Conservation (phyloP, 2,888 invertebrate species). For the Heliconius cydno region DNA sequence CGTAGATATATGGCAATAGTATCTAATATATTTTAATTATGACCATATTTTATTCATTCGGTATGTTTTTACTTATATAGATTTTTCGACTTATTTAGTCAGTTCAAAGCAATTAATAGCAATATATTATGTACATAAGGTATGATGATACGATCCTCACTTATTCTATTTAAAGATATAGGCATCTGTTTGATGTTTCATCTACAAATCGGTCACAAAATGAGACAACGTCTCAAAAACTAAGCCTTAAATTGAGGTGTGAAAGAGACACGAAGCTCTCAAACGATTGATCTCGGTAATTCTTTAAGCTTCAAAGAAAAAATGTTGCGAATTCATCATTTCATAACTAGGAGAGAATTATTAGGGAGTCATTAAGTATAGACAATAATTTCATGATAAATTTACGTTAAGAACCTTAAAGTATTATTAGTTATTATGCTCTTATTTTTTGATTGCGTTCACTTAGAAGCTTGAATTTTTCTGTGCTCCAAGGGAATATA, state of each 20-base stretch:
- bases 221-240: conserved; percentile 47
- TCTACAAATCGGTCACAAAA: conserved; percentile 45
- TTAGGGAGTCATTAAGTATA: conserved; percentile 32
- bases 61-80: too few species aligned
- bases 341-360: conserved; percentile 67
- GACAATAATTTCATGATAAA: neutral
- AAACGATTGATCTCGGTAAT: conserved; percentile 80
- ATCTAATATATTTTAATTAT: too few species aligned
- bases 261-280: conserved; percentile 63
- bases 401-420: neutral
- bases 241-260: conserved; percentile 50
- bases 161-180: conserved; percentile 52
- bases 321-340: conserved; percentile 78
- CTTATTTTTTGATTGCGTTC: too few species aligned
- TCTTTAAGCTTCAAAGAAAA: conserved; percentile 70
- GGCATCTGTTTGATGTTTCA: conserved; percentile 41
- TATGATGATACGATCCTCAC: conserved; percentile 10
- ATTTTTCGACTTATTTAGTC: too few species aligned
- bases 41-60: too few species aligned
- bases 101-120: conserved; percentile 21
- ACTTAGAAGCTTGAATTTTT: too few species aligned
- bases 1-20: too few species aligned
- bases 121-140: neutral
- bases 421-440: neutral
- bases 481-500: too few species aligned